phyloP scores from a whole-genome alignment of 2,113 vertebrate species.

The Colius striatus region DNA sequence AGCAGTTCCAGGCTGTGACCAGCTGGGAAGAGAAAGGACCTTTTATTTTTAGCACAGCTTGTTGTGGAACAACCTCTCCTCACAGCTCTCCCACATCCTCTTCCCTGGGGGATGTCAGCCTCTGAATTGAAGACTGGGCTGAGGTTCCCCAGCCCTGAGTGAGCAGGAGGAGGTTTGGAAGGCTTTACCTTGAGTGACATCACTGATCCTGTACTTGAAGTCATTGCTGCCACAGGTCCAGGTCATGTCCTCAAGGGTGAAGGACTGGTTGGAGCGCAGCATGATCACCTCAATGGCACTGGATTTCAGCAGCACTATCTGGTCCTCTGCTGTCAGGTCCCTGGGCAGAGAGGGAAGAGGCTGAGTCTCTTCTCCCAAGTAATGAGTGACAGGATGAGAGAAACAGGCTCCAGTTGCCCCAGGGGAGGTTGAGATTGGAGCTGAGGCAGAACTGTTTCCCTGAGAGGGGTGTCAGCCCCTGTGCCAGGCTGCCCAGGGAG shows the following conservation, averaged over 20 bases:
- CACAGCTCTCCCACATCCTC: no score
- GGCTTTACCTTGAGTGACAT: conserved; percentile 88
- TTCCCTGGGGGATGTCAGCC: no score
- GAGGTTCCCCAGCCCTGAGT: accelerated
- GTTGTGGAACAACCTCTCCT: no score
- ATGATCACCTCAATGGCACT: conserved; percentile 98
- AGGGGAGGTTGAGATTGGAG: no score
- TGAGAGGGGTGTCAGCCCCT: no score
- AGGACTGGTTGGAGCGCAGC: conserved; percentile 96
- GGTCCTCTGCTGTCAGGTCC: conserved; percentile 91
- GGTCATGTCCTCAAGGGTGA: conserved; percentile 93
- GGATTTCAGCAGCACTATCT: conserved; percentile 96
- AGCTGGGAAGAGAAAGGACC: conserved; percentile 67
- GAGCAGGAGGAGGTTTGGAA: neutral
- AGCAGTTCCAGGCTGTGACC: conserved; percentile 94
- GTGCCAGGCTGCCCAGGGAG: no score
- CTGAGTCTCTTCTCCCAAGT: no score
- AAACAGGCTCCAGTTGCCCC: no score
- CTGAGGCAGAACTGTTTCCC: no score
- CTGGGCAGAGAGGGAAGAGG: conserved; percentile 45
- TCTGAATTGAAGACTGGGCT: neutral
- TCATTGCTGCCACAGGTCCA: conserved; percentile 92
- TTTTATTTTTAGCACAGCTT: neutral
- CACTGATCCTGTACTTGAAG: conserved; percentile 91
- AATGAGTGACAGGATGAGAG: no score